Evolutionary conservation across 1,140 invertebrate genomes (phyloP), one percentile per base, ranked within the genome.

Genomic region (Dreissena rostriformis): DNA sequence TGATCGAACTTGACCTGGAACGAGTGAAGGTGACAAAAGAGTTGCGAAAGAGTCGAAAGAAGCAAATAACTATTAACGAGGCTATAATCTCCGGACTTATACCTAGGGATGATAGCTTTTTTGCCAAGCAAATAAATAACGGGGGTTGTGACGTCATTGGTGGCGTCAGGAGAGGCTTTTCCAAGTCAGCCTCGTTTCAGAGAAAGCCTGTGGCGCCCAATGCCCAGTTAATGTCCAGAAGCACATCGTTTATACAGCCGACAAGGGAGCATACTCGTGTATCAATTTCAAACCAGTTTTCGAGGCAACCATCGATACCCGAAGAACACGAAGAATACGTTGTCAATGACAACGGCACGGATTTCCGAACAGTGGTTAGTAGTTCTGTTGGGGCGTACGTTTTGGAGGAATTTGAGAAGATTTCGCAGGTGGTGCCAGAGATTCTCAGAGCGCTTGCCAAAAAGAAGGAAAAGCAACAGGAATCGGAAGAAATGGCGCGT

Each of bases 371-470:
- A 7, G 65, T 12, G 52, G 66, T 66, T 19, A 22, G 53, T 22
- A 49, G 8, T 55, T 67, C 61, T 26, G 86, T 88, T 0, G 88
- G 88, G 55, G 84, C 86, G n/a, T 90, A 90, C 57, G 82, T 90
- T 10, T 79, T 90, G 14, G 85, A 86, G 5, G 89, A 90, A 82
- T 89, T 86, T 81, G 76, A 82, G 70, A 85, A 86, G 65, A 86
- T 90, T 75, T 90, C 89, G 4, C 77, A 87, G 61, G 89, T 90
- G 7, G 89, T 90, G 17, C 89, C 89, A 0, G 82, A 80, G 26
- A 89, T 89, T 55, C 66, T 90, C 8, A 72, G 83, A 17, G 73
- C 89, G 15, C 75, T 90, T n/a, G 87, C 86, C n/a, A 86, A 85
- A 68, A 86, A 87, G 68, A 84, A 87, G 55, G 86, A 89, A 52